Evolutionary conservation across 2,113 vertebrate genomes (phyloP).

Genomic region (Porphyrio hochstetteri): DNA sequence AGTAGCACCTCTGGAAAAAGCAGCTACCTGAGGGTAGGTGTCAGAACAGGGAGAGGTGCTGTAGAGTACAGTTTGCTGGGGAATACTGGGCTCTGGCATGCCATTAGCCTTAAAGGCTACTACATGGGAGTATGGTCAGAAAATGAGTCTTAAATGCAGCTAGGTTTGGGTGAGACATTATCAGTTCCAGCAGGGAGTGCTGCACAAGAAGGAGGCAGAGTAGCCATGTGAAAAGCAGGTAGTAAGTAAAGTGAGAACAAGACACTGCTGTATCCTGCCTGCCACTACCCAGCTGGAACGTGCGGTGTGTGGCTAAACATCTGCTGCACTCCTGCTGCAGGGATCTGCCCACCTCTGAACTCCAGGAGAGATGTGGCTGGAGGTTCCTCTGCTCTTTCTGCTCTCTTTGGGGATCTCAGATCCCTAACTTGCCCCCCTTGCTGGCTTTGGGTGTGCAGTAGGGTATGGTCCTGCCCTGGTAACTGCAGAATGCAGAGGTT

Average conservation of each 20-base stretch:
- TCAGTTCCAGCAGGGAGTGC: not conserved
- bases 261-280: not conserved
- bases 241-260: not conserved
- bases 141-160: not conserved
- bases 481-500: not conserved
- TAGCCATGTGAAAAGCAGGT: not conserved
- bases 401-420: not conserved
- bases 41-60: not conserved
- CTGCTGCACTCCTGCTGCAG: accelerated
- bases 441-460: not conserved
- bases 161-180: not conserved
- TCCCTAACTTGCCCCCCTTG: not conserved
- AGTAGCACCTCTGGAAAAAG: not conserved
- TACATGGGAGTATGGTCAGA: not conserved
- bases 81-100: not conserved
- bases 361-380: not conserved
- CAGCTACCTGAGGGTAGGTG: not conserved
- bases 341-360: not conserved
- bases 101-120: not conserved
- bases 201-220: not conserved
- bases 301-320: not conserved
- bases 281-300: not conserved
- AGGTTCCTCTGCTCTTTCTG: not conserved
- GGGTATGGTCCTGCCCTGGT: not conserved
- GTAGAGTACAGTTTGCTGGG: accelerated